A percentile compares a stretch with the other conserved stretches of the same genome.
These are phyloP conservation scores for Virgularia gustaviana DNA, from an alignment of 92 coral and sea anemone species.

Conservation along the genomic window DNA sequence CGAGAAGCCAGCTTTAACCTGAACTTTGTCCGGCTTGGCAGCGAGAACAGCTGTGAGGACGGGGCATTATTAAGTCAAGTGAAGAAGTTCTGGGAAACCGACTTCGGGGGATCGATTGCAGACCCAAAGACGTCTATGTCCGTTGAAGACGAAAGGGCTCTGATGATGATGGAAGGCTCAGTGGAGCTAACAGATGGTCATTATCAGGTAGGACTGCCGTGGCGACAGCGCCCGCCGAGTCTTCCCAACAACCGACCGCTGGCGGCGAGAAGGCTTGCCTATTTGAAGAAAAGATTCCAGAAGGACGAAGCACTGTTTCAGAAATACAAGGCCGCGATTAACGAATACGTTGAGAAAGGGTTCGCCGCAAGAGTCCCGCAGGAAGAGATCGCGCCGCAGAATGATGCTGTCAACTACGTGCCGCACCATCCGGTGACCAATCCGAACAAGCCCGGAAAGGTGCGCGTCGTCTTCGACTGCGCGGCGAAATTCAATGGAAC, in stretches of 20 bases:
- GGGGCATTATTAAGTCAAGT: conserved; percentile 16
- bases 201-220: conserved; percentile 55
- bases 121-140: conserved; percentile 33
- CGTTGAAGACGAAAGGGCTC: conserved; percentile 46
- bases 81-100: conserved; percentile 33
- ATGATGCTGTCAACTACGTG: neutral
- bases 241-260: conserved; percentile 50
- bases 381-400: no score
- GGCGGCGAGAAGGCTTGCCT: conserved; percentile 43
- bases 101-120: conserved; percentile 24
- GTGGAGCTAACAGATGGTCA: conserved; percentile 40
- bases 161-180: conserved; percentile 37
- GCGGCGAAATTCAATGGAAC: neutral
- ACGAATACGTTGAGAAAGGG: conserved; percentile 48
- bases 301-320: conserved; percentile 38
- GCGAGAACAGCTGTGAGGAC: neutral
- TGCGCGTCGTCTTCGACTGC: neutral
- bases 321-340: conserved; percentile 50
- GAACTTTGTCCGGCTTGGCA: neutral
- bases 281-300: conserved; percentile 43
- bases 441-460: neutral
- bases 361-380: conserved; percentile 39
- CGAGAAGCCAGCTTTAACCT: neutral
- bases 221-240: conserved; percentile 44
- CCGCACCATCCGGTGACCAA: neutral